Evolutionary conservation across 2,888 invertebrate genomes (phyloP), one percentile per base, ranked within the genome.

Genomic region (Cantharis rustica): DNA sequence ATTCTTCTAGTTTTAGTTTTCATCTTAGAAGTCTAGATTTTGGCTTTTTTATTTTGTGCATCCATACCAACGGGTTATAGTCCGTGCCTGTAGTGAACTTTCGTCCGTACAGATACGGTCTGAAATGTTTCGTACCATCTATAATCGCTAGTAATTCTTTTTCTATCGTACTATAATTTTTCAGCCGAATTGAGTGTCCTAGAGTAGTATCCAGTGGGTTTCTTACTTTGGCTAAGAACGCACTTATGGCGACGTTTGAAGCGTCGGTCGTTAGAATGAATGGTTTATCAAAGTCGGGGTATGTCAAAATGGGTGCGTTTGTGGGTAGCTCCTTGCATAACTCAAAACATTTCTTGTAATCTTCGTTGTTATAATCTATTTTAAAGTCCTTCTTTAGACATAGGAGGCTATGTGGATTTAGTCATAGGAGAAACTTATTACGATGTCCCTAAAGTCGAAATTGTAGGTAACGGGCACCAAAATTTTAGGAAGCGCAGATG

Each of bases 211-310:
- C 16, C 64, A 11, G 75, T 63, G 1, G 78, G 78, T 66, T 17
- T 26, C 10, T 61, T 16, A 3, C 27, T 23, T 72, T 78, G 68
- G 13, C 73, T 76, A 4, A 75, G 61, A 0, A 75, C 64, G 62
- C 72, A 16, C 77, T 72, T 61, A 77, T 62, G 9, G 77, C 75
- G 26, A 75, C 13, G 31, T 75, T 69, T 5, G 63, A 72, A 10
- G 78, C 78, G 69, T 79, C 79, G 15, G 78, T 80, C 7, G 79
- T 79, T 1, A 72, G 16, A 2, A 47, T 31, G 69, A 81, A 80
- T 26, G 66, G 23, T 69, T 80, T 75, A 0, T 72, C 69, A 68
- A 81, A 81, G 61, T 80, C 79, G 2, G 81, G 81, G 64, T 79
- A 80, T 7, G 69, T 23, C 17, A n/a, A n/a, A n/a, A n/a, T n/a